These are phyloP conservation scores for Brachionichthys hirsutus DNA, from an alignment of 2,113 vertebrate species.

Conservation along the genomic window DNA sequence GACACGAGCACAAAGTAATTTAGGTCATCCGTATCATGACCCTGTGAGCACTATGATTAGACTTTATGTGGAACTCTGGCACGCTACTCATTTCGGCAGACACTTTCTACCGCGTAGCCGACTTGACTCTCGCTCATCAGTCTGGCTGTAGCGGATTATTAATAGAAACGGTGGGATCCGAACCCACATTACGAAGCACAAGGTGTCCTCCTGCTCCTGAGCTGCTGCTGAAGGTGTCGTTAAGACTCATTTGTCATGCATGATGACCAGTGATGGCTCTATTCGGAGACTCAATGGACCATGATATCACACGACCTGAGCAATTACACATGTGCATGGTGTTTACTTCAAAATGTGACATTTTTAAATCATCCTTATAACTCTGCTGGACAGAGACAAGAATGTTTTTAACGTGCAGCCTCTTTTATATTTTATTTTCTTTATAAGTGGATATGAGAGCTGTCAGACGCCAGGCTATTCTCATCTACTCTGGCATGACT, in stretches of 20 bases:
- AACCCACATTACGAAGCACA: constrained; percentile 8
- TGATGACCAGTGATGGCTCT: too few species aligned
- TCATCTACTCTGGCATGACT: background rate
- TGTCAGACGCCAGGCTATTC: background rate
- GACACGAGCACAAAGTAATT: background rate
- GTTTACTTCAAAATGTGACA: too few species aligned
- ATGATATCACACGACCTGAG: too few species aligned
- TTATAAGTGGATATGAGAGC: background rate
- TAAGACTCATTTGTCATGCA: constrained; percentile 8
- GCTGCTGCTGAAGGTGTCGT: constrained; percentile 22
- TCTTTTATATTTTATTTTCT: background rate
- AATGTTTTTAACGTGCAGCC: background rate
- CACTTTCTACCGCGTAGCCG: background rate
- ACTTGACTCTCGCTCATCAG: constrained; percentile 2
- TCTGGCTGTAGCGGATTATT: constrained; percentile 30
- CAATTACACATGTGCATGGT: too few species aligned
- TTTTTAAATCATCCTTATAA: too few species aligned
- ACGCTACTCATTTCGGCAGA: constrained; percentile 6
- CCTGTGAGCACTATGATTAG: background rate
- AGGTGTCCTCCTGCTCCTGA: background rate
- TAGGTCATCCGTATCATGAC: background rate
- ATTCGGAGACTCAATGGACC: too few species aligned
- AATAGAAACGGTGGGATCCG: constrained; percentile 13
- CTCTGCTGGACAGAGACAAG: too few species aligned
- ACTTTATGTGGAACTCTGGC: constrained; percentile 15